A percentile compares a stretch with the other conserved stretches of the same genome.
phyloP scores from a whole-genome alignment of 2,113 vertebrate genomes.

The Carassius auratus region DNA sequence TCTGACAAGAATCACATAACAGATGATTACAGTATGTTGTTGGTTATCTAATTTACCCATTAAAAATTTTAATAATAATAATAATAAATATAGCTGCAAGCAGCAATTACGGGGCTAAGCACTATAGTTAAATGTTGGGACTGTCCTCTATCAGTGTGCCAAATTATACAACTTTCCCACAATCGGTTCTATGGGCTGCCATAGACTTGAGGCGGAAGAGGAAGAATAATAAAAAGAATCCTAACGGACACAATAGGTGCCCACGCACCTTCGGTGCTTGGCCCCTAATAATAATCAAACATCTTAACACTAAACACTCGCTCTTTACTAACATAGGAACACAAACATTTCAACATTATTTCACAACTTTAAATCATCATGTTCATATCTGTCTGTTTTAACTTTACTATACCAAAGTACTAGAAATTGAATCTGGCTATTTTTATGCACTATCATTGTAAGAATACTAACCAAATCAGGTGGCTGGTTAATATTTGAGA shows the following conservation, averaged over 20 bases:
- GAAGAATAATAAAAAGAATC: no score
- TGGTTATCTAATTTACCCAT: not conserved
- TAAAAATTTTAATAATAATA: not conserved
- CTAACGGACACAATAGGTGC: no score
- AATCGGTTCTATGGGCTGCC: not conserved
- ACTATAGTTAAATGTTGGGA: not conserved
- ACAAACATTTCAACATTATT: not conserved
- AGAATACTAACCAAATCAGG: not conserved
- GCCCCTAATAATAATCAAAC: no score
- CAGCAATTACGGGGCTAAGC: no score
- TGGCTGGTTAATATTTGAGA: not conserved
- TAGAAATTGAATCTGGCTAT: not conserved
- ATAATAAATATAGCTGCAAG: not conserved
- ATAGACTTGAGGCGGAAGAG: not conserved
- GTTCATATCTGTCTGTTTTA: not conserved
- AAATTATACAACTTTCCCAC: not conserved
- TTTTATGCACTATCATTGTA: not conserved
- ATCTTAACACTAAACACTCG: not conserved
- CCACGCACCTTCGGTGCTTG: no score
- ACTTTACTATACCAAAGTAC: not conserved
- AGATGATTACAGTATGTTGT: not conserved
- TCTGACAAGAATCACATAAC: not conserved
- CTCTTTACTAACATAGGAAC: not conserved
- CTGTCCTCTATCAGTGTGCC: not conserved
- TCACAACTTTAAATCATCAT: not conserved